A percentile compares a stretch with the other conserved stretches of the same genome.
Evolutionary conservation across 2,797 vertebrate genomes (phyloP).

Genomic region (Harpagifer antarcticus): DNA sequence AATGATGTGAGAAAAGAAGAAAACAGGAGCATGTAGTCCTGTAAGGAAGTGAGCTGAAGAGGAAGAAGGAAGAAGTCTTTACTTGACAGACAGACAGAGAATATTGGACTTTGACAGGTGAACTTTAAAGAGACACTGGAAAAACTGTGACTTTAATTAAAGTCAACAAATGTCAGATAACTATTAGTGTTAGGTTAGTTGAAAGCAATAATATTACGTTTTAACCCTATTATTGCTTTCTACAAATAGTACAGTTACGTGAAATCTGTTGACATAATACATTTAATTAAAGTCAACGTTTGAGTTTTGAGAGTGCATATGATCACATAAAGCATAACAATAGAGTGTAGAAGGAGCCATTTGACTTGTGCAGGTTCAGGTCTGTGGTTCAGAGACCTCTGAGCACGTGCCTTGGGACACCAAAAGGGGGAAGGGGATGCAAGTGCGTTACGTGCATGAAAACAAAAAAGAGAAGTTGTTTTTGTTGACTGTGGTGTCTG

Average conservation of each 20-base stretch:
- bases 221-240: too few relatives aligned
- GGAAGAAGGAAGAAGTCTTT: conserved; percentile 28
- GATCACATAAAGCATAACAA: background rate
- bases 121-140: too few relatives aligned
- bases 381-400: background rate
- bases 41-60: conserved; percentile 35
- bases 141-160: too few relatives aligned
- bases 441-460: conserved; percentile 6
- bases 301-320: background rate
- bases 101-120: too few relatives aligned
- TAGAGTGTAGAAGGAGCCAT: too few relatives aligned
- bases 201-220: too few relatives aligned
- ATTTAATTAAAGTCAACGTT: too few relatives aligned
- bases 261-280: too few relatives aligned
- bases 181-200: too few relatives aligned
- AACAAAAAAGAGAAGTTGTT: conserved; percentile 49
- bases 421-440: conserved; percentile 19
- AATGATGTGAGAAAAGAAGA: background rate
- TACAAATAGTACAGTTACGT: too few relatives aligned
- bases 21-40: conserved; percentile 35
- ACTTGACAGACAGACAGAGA: background rate
- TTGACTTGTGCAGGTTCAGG: too few relatives aligned
- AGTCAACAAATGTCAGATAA: too few relatives aligned
- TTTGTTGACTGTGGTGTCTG: conserved; percentile 37
- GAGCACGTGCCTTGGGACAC: conserved; percentile 18